These are phyloP conservation scores for Pseudopleuronectes americanus DNA, from an alignment of 2,797 vertebrate species.

Conservation along the genomic window DNA sequence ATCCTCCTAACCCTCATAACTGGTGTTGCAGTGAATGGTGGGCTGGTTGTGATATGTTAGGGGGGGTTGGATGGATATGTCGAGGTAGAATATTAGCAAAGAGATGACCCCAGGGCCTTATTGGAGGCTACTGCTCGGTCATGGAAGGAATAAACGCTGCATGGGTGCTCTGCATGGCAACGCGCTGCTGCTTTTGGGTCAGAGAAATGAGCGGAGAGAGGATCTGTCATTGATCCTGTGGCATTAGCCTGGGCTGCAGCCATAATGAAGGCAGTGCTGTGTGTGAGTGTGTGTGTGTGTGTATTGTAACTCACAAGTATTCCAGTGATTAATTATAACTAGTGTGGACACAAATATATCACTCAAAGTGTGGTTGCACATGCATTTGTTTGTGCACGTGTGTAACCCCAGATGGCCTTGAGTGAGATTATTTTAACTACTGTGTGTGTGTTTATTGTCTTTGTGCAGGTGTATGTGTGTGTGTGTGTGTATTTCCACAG, in stretches of 20 bases:
- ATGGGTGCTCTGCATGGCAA: constrained; percentile 55
- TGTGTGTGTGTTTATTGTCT: constrained; percentile 28
- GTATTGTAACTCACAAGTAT: constrained; percentile 42
- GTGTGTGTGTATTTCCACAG: constrained; percentile 33
- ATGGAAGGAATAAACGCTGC: constrained; percentile 59
- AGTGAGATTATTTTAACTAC: constrained; percentile 33
- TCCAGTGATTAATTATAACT: constrained; percentile 70
- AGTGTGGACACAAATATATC: constrained; percentile 69
- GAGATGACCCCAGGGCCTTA: constrained; percentile 56
- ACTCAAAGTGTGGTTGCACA: constrained; percentile 31
- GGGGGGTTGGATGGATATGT: constrained; percentile 27
- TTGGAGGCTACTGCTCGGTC: constrained; percentile 65
- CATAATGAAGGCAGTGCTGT: constrained; percentile 61
- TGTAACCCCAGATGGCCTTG: constrained; percentile 51
- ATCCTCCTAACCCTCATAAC: constrained; percentile 49
- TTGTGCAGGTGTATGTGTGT: constrained; percentile 21
- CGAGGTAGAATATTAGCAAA: constrained; percentile 50
- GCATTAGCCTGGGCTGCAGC: constrained; percentile 67
- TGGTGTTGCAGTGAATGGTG: constrained; percentile 36
- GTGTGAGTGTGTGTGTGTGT: constrained; percentile 17
- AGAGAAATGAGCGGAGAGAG: constrained; percentile 47
- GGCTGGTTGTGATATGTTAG: constrained; percentile 35
- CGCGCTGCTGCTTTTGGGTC: constrained; percentile 64
- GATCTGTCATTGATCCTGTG: constrained; percentile 75
- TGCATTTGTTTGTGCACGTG: constrained; percentile 17